Evolutionary conservation across 2,888 invertebrate genomes (phyloP), one percentile per base, ranked within the genome.

Genomic region (Selenia dentaria): DNA sequence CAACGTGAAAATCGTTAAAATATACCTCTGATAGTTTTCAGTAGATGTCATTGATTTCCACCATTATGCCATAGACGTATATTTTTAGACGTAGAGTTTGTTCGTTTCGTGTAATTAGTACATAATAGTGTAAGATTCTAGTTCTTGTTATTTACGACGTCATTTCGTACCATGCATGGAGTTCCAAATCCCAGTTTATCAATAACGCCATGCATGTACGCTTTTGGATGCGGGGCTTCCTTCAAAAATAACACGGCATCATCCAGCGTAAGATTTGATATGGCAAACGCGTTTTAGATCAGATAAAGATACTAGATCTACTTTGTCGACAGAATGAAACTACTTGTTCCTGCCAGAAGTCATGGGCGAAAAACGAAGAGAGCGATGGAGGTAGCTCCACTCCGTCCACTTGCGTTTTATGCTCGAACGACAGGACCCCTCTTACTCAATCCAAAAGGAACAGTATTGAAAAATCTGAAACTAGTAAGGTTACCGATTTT

Each of bases 241-340:
- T 53, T 38, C 45, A 41, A 43, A 49, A 42, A 51, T 46, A 53
- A 56, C 54, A 59, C 62, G 53, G n/a, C 57, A 46, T 12, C 39
- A 34, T 48, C 61, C 61, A 66, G 29, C 36, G 51, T 58, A 60
- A 62, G 59, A 50, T 45, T 63, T 70, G 51, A 67, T 52, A 60
- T 43, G 14, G 38, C 34, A 42, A 39, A 63, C 54, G 62, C 33
- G 24, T 11, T 11, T 67, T 66, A 70, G 65, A 63, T 69, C 74
- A 69, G 54, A 65, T 46, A 53, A 43, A 42, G 51, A 51, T 47
- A 44, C 41, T 26, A 49, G 44, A 22, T 22, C 39, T 43, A 28
- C 48, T 82, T 87, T 77, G 71, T 80, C 79, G 73, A 70, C 88
- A 88, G 88, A 88, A 80, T 62, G 77, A 74, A 58, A 75, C 72